Evolutionary conservation across 2,888 invertebrate genomes (phyloP), one percentile per base, ranked within the genome.

Genomic region (Drosophila yooni): DNA sequence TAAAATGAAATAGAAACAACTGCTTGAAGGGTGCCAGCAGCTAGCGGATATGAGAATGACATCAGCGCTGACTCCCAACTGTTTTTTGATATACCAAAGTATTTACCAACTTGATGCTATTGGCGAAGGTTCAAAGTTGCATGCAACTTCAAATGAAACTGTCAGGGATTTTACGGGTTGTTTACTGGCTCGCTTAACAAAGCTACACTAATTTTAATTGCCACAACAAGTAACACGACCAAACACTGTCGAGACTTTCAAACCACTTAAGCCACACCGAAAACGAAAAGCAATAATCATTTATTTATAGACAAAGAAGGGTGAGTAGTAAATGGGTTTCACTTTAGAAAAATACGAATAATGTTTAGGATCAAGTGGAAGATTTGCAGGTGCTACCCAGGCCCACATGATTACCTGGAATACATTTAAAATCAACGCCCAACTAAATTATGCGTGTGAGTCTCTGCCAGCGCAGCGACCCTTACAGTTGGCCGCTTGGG

Each of bases 141-240:
- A 80, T 75, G 75, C 74, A 65, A 77, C 77, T 65, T 50, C 29
- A 36, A 52, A 48, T 56, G 38, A 40, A 50, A 63, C 33, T 53
- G n/a, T 29, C 59, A 53, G 50, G 51, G 68, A 67, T 75, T 66
- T 56, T 60, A 63, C n/a, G 50, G 51, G 15, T 13, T 29, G 7
- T n/a, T 2, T n/a, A 56, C 38, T 46, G 40, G 52, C 53, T 36
- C 18, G 46, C 38, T 33, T 31, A 21, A 51, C 31, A 10, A 31
- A 63, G 58, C 57, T 57, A 57, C 62, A 56, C 72, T 68, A 81
- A 83, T 86, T 81, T 67, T 71, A 76, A 76, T 83, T 76, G 70
- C 56, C 66, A 51, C 38, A 58, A 43, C 3, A 48, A 60, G 59
- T 31, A 46, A 18, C 29, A 58, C 27, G n/a, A 8, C 29, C n/a